These are phyloP conservation scores for Pygoscelis adeliae DNA, from an alignment of 2,113 vertebrate genomes.

Conservation along the genomic window DNA sequence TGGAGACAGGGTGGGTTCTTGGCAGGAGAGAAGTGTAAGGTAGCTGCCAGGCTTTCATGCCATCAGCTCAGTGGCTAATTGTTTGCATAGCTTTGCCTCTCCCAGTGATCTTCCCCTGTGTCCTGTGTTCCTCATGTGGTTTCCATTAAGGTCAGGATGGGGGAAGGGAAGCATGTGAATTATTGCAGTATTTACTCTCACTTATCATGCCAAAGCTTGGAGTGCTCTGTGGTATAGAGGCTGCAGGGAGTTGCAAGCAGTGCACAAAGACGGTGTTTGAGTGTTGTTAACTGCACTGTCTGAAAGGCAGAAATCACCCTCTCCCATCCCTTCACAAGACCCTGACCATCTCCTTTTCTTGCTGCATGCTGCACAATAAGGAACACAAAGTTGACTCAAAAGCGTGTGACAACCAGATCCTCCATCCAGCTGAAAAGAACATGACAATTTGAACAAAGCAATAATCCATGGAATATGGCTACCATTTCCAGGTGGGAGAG, in stretches of 20 bases:
- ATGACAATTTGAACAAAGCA: not conserved
- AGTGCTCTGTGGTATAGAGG: not conserved
- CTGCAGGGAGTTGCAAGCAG: not conserved
- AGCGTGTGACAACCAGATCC: not conserved
- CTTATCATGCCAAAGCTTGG: not conserved
- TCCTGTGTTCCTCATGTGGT: slow-evolving; percentile 17
- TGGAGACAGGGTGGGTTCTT: not conserved
- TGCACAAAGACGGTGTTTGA: not conserved
- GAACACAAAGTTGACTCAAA: not conserved
- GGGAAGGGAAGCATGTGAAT: slow-evolving; percentile 6
- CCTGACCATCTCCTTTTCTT: not conserved
- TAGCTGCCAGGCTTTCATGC: not conserved
- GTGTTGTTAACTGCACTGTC: not conserved
- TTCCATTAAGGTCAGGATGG: not conserved
- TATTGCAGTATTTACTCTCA: not conserved
- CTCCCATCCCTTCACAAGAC: not conserved
- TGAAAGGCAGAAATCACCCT: not conserved
- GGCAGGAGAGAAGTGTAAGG: not conserved
- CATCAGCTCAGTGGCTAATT: not conserved
- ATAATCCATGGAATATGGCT: not conserved
- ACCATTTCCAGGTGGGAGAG: not conserved
- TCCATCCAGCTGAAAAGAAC: not conserved
- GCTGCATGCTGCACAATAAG: not conserved
- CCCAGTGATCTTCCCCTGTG: not conserved
- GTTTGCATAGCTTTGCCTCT: not conserved